A percentile compares a stretch with the other conserved stretches of the same genome.
phyloP scores from a whole-genome alignment of 2,888 invertebrate genomes.

The Omphaloscelis lunosa region DNA sequence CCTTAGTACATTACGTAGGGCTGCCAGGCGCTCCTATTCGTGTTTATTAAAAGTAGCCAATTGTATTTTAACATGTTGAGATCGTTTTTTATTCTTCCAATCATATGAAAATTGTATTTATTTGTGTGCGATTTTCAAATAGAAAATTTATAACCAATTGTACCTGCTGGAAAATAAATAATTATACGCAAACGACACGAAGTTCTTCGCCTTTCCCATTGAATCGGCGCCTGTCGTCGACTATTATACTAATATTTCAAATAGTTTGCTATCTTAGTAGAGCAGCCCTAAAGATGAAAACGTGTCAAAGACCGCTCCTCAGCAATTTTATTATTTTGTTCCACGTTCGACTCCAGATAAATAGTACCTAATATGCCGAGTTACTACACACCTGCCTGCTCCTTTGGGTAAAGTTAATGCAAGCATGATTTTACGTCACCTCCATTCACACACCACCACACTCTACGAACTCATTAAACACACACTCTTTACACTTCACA shows the following conservation, averaged over 20 bases:
- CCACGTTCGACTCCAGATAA: conserved; percentile 4
- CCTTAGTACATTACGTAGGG: conserved; percentile 10
- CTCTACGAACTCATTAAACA: too few species aligned
- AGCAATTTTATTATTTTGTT: conserved; percentile 14
- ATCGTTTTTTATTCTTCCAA: not conserved
- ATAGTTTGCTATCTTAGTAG: not conserved
- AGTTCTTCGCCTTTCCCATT: too few species aligned
- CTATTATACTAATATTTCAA: not conserved
- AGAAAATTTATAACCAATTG: not conserved
- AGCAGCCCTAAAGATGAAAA: conserved; percentile 5
- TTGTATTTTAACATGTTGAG: not conserved
- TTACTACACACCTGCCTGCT: not conserved
- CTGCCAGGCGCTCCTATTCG: not conserved
- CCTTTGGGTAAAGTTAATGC: not conserved
- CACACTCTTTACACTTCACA: too few species aligned
- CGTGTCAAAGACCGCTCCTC: conserved; percentile 3
- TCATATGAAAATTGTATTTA: not conserved
- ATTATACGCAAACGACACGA: not conserved
- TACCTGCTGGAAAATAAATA: not conserved
- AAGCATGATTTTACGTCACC: not conserved
- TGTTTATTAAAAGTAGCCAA: not conserved
- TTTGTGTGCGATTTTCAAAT: not conserved
- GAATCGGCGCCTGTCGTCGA: not conserved
- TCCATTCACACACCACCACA: too few species aligned
- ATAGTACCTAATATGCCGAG: not conserved